Evolutionary conservation across 2,888 invertebrate genomes (phyloP), one percentile per base, ranked within the genome.

Genomic region (Pristionchus exspectatus): DNA sequence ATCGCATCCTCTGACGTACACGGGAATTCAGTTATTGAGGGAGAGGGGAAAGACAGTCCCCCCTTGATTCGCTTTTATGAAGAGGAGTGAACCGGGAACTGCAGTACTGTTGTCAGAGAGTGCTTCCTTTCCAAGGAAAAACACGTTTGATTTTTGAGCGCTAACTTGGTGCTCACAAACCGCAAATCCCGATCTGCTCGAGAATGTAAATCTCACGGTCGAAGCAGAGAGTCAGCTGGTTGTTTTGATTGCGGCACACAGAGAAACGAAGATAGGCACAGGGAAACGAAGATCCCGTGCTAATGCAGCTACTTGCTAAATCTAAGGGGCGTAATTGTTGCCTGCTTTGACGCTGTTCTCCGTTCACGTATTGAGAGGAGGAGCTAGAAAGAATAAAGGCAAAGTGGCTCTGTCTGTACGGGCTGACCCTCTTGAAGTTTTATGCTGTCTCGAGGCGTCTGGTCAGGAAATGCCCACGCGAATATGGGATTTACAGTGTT

Each of bases 1-100:
- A 74, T 74, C 74, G 27, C 66, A 12, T 72, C 21, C 74, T 38
- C 74, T 74, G 74, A 74, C 74, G 74, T 38, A 21, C n/a, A 63
- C 7, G 10, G 24, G 74, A 74, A 74, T 44, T 74, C 3, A 16
- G 38, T 74, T 74, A 74, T 74, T 24, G 63, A 63, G 74, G 30
- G 44, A 4, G 18, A 44, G 74, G 38, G 59, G 63, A 63, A 63
- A 63, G 74, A 74, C 74, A 38, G 38, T 74, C 30, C 38, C 38
- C 38, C 38, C 74, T 21, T 74, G 38, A 30, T 72, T 69, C 21
- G 66, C 4, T 33, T 38, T 21, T 38, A 21, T 9, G 72, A 72
- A 16, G 16, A 72, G 72, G 33, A 24, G 24, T 59, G 63, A 44
- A 74, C 21, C 38, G 38, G 74, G 74, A 74, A 74, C 74, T 74